phyloP scores from a whole-genome alignment of 2,113 vertebrate species.

The Ellobius talpinus region DNA sequence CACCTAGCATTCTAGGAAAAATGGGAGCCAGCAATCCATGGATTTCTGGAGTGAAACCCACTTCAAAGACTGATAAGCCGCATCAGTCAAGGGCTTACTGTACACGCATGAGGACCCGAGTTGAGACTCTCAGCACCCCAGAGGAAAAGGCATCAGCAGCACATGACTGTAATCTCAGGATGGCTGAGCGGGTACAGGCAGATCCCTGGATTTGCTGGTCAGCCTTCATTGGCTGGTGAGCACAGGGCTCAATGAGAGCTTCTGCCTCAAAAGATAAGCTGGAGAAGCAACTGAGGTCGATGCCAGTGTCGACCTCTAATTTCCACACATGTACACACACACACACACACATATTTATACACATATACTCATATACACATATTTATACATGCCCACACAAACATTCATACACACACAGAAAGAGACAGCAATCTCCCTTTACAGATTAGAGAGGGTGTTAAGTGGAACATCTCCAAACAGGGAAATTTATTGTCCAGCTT shows the following conservation, averaged over 20 bases:
- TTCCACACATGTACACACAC: background rate
- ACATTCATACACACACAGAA: background rate
- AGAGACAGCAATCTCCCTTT: background rate
- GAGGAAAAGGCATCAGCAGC: background rate
- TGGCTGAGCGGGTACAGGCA: fast-evolving
- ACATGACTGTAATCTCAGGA: no score
- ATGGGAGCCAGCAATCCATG: background rate
- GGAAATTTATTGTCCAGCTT: background rate
- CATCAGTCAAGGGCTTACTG: background rate
- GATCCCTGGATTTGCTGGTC: background rate
- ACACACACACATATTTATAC: background rate
- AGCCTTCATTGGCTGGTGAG: background rate
- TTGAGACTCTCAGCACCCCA: background rate
- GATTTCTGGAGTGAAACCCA: background rate
- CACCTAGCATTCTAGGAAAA: background rate
- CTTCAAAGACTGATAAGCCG: background rate
- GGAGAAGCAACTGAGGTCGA: background rate
- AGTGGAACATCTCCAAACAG: background rate
- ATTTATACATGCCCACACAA: background rate
- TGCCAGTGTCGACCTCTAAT: background rate
- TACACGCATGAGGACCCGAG: background rate
- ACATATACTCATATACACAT: background rate
- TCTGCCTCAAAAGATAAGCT: background rate
- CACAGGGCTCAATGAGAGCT: background rate
- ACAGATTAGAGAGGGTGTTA: no score